Conservation (phyloP, 64 coral and sea anemone genomes). For the Anthopleura sola region DNA sequence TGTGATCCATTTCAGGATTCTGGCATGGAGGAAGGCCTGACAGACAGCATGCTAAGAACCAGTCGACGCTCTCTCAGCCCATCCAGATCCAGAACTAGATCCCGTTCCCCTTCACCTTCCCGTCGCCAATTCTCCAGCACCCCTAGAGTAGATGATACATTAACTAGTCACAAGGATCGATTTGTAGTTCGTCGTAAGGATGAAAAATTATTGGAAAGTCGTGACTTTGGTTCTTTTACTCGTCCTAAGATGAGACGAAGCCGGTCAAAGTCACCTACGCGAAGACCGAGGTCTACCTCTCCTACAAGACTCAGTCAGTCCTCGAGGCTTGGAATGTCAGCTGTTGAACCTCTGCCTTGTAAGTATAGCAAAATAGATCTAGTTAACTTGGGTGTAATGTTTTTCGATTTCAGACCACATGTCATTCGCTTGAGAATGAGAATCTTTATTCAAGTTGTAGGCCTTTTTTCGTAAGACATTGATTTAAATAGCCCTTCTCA, state of each 20-base stretch:
- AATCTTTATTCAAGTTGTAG: no score
- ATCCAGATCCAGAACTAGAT: constrained; percentile 44
- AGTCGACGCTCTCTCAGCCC: constrained; percentile 65
- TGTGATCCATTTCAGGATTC: constrained; percentile 81
- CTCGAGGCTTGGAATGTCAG: constrained; percentile 61
- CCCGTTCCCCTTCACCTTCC: constrained; percentile 79
- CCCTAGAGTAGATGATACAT: constrained; percentile 84
- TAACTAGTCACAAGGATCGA: constrained; percentile 62
- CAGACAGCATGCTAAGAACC: constrained; percentile 63
- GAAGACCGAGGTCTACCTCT: constrained; percentile 71
- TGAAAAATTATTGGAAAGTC: constrained; percentile 89
- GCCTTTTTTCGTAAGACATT: no score
- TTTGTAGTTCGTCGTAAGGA: constrained; percentile 98
- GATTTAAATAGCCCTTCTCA: no score
- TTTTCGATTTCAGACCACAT: no score
- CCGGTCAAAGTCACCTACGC: constrained; percentile 76
- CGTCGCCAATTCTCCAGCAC: constrained; percentile 57
- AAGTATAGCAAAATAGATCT: neutral
- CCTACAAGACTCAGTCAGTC: constrained; percentile 66
- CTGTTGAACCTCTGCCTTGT: constrained; percentile 74
- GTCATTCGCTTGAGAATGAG: no score
- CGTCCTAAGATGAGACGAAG: constrained; percentile 78
- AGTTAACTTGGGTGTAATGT: no score
- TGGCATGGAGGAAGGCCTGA: constrained; percentile 71
- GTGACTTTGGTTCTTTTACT: constrained; percentile 99